Evolutionary conservation across 1,140 invertebrate genomes (phyloP).

Genomic region (Panagrolaimus sp.): DNA sequence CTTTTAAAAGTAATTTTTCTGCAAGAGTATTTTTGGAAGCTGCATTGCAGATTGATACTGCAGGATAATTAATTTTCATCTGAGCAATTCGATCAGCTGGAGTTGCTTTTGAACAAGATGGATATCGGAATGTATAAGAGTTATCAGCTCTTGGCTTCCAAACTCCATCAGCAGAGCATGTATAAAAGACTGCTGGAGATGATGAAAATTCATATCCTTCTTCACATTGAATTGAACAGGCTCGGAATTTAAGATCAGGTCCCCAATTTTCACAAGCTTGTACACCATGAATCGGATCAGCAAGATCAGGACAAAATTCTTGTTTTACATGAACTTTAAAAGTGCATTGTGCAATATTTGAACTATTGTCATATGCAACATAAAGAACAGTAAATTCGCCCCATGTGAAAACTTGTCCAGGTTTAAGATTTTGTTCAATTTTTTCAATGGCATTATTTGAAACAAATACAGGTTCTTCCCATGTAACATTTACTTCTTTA

Average conservation of each 20-base stretch:
- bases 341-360: constrained; percentile 80
- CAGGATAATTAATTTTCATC: constrained; percentile 46
- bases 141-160: constrained; percentile 77
- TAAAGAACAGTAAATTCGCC: constrained; percentile 88
- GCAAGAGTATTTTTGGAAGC: constrained; percentile 46
- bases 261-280: constrained; percentile 92
- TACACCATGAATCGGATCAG: constrained; percentile 78
- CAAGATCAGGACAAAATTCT: constrained; percentile 78
- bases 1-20: constrained; percentile 39
- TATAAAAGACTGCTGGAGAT: constrained; percentile 84
- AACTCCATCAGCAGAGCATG: constrained; percentile 88
- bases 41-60: constrained; percentile 45
- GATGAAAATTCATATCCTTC: constrained; percentile 79
- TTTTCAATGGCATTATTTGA: constrained; percentile 72
- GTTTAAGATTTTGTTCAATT: constrained; percentile 77
- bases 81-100: constrained; percentile 43
- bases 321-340: constrained; percentile 73
- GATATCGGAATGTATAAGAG: constrained; percentile 61
- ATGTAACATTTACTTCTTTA: constrained; percentile 80
- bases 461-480: constrained; percentile 87
- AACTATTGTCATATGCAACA: constrained; percentile 80
- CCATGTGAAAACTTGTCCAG: constrained; percentile 83
- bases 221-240: constrained; percentile 79
- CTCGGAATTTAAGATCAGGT: constrained; percentile 76
- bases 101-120: constrained; percentile 49